A percentile compares a stretch with the other conserved stretches of the same genome.
Evolutionary conservation across 2,888 invertebrate species (phyloP).

Genomic region (Chrysolina haemoptera): DNA sequence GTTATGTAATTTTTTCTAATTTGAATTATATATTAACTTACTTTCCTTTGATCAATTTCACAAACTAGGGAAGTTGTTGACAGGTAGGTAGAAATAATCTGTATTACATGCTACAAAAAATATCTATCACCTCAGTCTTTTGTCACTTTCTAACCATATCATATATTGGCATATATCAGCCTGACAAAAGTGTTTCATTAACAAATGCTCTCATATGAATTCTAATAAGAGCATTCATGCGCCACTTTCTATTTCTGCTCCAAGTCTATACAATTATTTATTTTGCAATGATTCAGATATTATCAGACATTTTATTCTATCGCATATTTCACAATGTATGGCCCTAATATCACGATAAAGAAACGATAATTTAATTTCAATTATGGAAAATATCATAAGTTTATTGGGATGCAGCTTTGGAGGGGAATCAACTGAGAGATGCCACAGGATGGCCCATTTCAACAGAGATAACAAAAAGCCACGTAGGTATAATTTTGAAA

Average conservation of each 20-base stretch:
- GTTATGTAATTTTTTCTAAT: slow-evolving; percentile 46
- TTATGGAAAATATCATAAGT: too few species aligned
- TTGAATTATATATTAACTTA: slow-evolving; percentile 40
- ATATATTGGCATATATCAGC: slow-evolving; percentile 21
- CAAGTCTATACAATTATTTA: not conserved
- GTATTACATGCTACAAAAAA: slow-evolving; percentile 31
- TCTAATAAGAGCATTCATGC: slow-evolving; percentile 9
- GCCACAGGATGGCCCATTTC: too few species aligned
- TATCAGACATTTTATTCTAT: not conserved
- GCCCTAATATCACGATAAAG: too few species aligned
- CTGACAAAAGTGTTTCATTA: not conserved
- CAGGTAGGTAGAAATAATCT: slow-evolving; percentile 24
- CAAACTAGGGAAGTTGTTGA: slow-evolving; percentile 44
- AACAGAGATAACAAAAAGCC: too few species aligned
- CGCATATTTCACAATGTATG: not conserved
- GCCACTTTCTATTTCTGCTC: not conserved
- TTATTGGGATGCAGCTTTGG: too few species aligned
- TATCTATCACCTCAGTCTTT: slow-evolving; percentile 28
- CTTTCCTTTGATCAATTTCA: slow-evolving; percentile 34
- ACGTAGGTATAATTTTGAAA: too few species aligned
- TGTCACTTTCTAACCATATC: slow-evolving; percentile 43
- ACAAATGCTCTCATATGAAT: not conserved
- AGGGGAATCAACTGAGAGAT: too few species aligned
- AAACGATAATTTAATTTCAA: too few species aligned
- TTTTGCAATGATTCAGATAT: not conserved